Evolutionary conservation across 2,888 invertebrate genomes (phyloP).

Genomic region (Apotomis betuletana): DNA sequence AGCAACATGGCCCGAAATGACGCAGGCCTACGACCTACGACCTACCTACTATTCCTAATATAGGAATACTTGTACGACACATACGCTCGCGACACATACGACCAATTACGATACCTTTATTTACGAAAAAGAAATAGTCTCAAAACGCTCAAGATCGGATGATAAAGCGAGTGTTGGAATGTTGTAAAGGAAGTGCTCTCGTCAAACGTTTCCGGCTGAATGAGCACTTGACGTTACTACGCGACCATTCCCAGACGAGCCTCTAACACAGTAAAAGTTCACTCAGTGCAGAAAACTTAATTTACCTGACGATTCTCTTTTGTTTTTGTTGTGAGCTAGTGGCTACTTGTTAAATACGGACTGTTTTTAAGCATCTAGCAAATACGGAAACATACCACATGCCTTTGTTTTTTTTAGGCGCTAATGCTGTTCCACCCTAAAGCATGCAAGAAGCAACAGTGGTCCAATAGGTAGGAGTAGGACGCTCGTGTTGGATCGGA

Average conservation of each 20-base stretch:
- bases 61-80: not conserved
- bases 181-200: conserved; percentile 64
- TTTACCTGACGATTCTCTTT: not conserved
- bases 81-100: not conserved
- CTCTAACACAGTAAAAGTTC: conserved; percentile 7
- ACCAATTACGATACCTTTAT: conserved; percentile 20
- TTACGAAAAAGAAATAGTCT: conserved; percentile 27
- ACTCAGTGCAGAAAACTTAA: conserved; percentile 2
- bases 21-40: too few species aligned
- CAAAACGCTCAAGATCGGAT: conserved; percentile 42
- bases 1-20: too few species aligned
- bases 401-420: too few species aligned
- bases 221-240: conserved; percentile 60
- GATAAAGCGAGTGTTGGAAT: conserved; percentile 55
- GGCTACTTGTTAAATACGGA: too few species aligned
- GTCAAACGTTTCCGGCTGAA: conserved; percentile 62
- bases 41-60: not conserved
- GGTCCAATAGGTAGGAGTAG: too few species aligned
- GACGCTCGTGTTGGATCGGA: too few species aligned
- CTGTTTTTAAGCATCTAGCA: too few species aligned
- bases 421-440: too few species aligned
- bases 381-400: too few species aligned
- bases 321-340: too few species aligned
- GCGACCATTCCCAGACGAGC: conserved; percentile 54
- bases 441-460: too few species aligned